These are phyloP conservation scores for Eupristina koningsbergeri DNA, from an alignment of 1,140 invertebrate genomes.

Conservation along the genomic window DNA sequence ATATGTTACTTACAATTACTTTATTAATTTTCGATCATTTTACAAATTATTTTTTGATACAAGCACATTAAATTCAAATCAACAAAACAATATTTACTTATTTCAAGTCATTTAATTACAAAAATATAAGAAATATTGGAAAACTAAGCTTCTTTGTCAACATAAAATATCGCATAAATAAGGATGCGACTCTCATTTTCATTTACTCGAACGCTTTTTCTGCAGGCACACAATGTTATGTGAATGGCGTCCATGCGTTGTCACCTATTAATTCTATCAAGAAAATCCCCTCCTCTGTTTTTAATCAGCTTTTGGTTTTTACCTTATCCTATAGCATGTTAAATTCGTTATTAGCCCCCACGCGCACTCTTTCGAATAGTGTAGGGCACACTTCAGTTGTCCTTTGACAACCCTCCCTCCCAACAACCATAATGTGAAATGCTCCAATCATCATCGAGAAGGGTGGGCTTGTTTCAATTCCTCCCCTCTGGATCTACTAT, in stretches of 20 bases:
- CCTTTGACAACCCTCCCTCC: conserved; percentile 1
- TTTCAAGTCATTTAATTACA: too few relatives aligned
- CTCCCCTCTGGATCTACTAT: background rate
- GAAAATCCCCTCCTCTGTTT: background rate
- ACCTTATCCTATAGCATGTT: background rate
- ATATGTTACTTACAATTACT: too few relatives aligned
- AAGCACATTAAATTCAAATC: too few relatives aligned
- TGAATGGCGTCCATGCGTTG: background rate
- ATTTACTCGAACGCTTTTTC: background rate
- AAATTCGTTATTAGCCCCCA: conserved; percentile 14
- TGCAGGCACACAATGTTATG: background rate
- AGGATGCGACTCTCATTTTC: too few relatives aligned
- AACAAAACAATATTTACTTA: too few relatives aligned
- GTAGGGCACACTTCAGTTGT: background rate
- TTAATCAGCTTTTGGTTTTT: background rate
- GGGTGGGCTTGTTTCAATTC: conserved; percentile 5
- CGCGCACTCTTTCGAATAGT: background rate
- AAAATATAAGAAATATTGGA: too few relatives aligned
- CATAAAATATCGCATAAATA: too few relatives aligned
- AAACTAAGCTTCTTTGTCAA: too few relatives aligned
- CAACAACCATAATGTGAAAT: background rate
- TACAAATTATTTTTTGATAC: too few relatives aligned
- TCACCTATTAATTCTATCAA: background rate
- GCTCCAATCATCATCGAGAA: conserved; percentile 20
- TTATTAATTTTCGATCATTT: too few relatives aligned